These are phyloP conservation scores for Avahi laniger DNA, from an alignment of 2,797 vertebrate species.

Conservation along the genomic window DNA sequence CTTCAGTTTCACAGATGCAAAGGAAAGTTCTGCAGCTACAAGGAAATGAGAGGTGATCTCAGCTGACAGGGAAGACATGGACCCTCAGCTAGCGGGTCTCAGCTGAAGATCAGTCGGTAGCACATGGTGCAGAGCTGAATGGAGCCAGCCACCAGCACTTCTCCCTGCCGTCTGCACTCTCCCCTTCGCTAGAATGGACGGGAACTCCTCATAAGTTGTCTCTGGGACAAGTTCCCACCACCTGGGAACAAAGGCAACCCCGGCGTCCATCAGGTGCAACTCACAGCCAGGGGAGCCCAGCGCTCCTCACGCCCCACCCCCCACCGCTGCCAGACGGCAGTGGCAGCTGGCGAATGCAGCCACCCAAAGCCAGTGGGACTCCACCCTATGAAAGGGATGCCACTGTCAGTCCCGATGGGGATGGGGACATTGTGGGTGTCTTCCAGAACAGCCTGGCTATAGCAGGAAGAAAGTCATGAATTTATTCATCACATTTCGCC, in stretches of 20 bases:
- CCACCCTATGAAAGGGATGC: neutral
- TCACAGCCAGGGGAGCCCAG: neutral
- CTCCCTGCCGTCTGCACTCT: neutral
- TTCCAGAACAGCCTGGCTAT: neutral
- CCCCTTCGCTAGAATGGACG: neutral
- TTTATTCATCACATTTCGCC: neutral
- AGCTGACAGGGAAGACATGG: neutral
- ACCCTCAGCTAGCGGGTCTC: neutral
- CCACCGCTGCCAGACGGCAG: neutral
- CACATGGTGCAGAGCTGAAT: neutral
- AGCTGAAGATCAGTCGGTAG: neutral
- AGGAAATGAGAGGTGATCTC: neutral
- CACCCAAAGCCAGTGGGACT: neutral
- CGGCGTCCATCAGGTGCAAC: neutral
- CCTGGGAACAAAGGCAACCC: neutral
- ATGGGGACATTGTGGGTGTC: neutral
- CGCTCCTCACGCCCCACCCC: neutral
- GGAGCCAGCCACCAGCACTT: neutral
- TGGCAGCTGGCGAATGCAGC: neutral
- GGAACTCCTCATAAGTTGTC: neutral
- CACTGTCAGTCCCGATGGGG: neutral
- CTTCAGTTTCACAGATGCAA: neutral
- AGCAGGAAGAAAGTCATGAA: neutral
- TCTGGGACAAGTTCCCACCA: neutral
- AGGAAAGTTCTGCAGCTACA: neutral